A percentile compares a stretch with the other conserved stretches of the same genome.
phyloP scores from a whole-genome alignment of 2,797 vertebrate genomes.

The Molothrus ater region DNA sequence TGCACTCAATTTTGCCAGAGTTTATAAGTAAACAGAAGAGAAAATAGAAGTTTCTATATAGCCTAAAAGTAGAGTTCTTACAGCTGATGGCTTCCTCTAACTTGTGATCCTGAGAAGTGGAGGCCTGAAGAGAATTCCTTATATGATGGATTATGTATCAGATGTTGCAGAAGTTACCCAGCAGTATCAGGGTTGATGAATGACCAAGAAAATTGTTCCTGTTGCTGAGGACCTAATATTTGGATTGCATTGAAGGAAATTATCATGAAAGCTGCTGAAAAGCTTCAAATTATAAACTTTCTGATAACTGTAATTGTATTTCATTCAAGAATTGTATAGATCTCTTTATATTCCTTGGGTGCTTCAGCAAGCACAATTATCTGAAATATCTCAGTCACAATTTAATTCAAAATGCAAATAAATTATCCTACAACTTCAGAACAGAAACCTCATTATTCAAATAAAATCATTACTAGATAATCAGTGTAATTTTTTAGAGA shows the following conservation, averaged over 20 bases:
- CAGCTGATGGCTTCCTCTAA: not conserved
- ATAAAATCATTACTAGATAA: constrained; percentile 36
- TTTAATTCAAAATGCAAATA: constrained; percentile 50
- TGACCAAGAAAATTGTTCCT: not conserved
- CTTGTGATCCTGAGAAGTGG: not conserved
- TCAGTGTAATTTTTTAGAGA: not conserved
- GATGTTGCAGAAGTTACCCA: not conserved
- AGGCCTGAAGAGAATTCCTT: not conserved
- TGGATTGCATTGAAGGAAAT: not conserved
- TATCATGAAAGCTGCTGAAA: not conserved
- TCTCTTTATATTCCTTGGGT: constrained; percentile 10
- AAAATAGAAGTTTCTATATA: not conserved
- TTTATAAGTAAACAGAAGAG: not conserved
- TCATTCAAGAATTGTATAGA: not conserved
- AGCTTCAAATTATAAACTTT: constrained; percentile 5
- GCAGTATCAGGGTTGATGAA: not conserved
- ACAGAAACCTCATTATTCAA: constrained; percentile 8
- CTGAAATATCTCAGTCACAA: constrained; percentile 8
- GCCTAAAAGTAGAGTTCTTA: not conserved
- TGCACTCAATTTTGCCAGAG: not conserved
- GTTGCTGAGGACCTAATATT: not conserved
- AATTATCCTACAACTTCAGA: constrained; percentile 12
- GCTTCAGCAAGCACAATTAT: constrained; percentile 11
- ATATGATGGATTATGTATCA: not conserved
- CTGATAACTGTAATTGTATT: not conserved